Evolutionary conservation across 2,797 vertebrate species (phyloP), one percentile per base, ranked within the genome.

Genomic region (Mus caroli): DNA sequence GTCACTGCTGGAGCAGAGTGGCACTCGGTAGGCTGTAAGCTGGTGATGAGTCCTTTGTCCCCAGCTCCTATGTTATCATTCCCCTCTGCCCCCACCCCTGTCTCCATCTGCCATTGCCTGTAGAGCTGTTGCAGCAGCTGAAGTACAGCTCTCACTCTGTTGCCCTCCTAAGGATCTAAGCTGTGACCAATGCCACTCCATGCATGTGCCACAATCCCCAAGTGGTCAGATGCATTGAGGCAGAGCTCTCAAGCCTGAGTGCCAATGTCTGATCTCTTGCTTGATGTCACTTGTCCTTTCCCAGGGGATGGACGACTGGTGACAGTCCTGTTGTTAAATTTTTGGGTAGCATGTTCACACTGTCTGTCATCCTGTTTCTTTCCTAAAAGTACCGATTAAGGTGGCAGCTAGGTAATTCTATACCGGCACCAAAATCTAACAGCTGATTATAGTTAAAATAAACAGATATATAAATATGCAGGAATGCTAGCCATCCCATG

Each of bases 321-420:
- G 94, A 46, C 40, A 77, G 78, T 94, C 71, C 60, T 58, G 19
- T 20, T 89, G 79, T 90, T 86, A 19, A 75, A 43, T 78, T 50
- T 86, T 19, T 40, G 52, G 93, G 54, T 31, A 92, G 58, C 64
- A 56, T 92, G 92, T 94, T 73, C 67, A 1, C 88, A 60, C 82
- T 96, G 84, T 86, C 92, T 94, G 69, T 95, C 94, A 78, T 96
- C 87, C 94, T 71, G 62, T 90, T 96, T 94, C 93, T 89, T 95
- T 96, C 94, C 90, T 89, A 92, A 93, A 86, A 75, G 88, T 92
- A 85, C 94, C 75, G 95, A 75, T 91, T 62, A 91, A 97, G 67
- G 78, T 78, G 64, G 62, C 11, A 95, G 94, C 88, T 94, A 93
- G 97, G 97, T 97, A 92, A 77, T 95, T 83, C 95, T 96, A 26